A percentile compares a stretch with the other conserved stretches of the same genome.
Evolutionary conservation across 2,888 invertebrate genomes (phyloP).

Genomic region (Nemotelus nigrinus): DNA sequence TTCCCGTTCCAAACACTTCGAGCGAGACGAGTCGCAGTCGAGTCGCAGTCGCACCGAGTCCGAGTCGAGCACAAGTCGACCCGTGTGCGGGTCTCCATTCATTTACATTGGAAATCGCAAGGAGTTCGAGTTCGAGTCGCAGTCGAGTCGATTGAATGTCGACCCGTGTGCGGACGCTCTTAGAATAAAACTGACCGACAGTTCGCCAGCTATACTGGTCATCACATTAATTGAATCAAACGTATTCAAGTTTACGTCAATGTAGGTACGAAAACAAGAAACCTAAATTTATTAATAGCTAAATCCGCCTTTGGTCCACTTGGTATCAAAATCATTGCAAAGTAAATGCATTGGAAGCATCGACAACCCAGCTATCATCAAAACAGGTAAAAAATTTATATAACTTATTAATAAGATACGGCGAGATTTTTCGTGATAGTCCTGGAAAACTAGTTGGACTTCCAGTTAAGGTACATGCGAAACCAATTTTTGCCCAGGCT

Average conservation of each 20-base stretch:
- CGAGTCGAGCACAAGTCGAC: too few species aligned
- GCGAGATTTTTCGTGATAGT: neutral
- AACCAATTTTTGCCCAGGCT: slow-evolving; percentile 40
- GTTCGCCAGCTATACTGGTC: slow-evolving; percentile 6
- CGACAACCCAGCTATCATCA: neutral
- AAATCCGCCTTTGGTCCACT: neutral
- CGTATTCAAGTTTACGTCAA: too few species aligned
- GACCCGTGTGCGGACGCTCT: too few species aligned
- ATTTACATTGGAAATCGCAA: too few species aligned
- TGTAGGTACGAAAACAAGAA: neutral
- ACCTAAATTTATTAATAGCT: neutral
- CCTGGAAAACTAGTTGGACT: neutral
- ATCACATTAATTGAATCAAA: neutral
- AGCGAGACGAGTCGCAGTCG: too few species aligned
- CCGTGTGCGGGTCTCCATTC: too few species aligned
- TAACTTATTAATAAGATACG: neutral
- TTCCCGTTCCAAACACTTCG: too few species aligned
- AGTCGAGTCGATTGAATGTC: too few species aligned
- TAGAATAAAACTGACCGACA: neutral
- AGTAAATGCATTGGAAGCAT: neutral
- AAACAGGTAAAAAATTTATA: neutral
- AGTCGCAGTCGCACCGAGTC: too few species aligned
- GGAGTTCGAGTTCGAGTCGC: too few species aligned
- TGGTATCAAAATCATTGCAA: neutral
- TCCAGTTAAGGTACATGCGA: slow-evolving; percentile 1